Base-by-base conservation (phyloP, 2,113 vertebrate genomes). In the Lipophrys pholis region DNA sequence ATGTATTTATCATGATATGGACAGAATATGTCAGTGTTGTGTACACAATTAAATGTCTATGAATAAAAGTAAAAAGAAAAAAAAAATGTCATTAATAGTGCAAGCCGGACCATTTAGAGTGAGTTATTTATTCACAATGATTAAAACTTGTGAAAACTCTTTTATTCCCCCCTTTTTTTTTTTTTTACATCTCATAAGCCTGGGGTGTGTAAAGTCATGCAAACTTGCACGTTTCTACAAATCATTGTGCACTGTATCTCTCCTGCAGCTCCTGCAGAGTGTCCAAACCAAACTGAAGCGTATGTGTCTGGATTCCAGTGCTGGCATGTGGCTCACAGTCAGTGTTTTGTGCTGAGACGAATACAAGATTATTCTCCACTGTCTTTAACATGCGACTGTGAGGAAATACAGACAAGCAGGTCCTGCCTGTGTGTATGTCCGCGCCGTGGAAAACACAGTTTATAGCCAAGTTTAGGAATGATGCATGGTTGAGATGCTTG, bases 1-100 rank as follows among this genome's bases (percentile, higher is more conserved):
- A 57, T 86, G 77, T 86, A 81, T 80, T 53, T 75, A 40, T 61
- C 36, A 45, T 76, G 16, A 45, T 54, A 57, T 38, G 12, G 11
- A 62, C 21, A 58, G 61, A 69, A 41, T 9, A n/a, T 9, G 14
- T 43, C 48, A 63, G 64, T 87, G 64, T 83, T 79, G 82, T 89
- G 64, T 75, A 70, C 11, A 66, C 66, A 68, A 82, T 38, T 63
- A 60, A 78, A 67, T 85, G 73, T 89, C 55, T 70, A 61, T 90
- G 39, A 85, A 85, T 81, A 80, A 82, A 81, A 70, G 77, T 48
- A 79, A 62, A 73, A 78, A n/a, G 62, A 56, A 55, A 35, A 1
- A 50, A 2, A 49, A 8, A 52, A 69, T 51, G 39, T 53, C 8
- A 3, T 39, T 35, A 16, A 9, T 46, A 21, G 7, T 45, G 40